These are phyloP conservation scores for Burhinus bistriatus DNA, from an alignment of 2,113 vertebrate species.

Conservation along the genomic window DNA sequence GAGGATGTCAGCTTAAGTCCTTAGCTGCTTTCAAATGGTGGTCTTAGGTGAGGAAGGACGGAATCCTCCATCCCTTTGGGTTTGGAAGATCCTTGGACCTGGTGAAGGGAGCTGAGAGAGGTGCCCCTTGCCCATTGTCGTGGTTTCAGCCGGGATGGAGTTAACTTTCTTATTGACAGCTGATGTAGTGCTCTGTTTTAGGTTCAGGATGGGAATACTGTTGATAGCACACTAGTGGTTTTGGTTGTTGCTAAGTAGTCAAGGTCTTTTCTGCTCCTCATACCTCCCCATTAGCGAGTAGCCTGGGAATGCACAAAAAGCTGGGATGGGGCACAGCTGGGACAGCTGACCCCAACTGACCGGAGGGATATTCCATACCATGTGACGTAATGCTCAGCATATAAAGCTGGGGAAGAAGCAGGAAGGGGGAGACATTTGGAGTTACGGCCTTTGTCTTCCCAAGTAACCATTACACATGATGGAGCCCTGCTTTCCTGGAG, in stretches of 20 bases:
- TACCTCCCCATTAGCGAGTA: background rate
- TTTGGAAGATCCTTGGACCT: background rate
- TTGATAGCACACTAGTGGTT: background rate
- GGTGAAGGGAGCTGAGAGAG: background rate
- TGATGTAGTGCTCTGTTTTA: background rate
- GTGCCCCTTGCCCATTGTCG: background rate
- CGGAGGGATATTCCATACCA: background rate
- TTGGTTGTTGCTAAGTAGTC: background rate
- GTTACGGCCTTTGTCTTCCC: background rate
- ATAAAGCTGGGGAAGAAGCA: background rate
- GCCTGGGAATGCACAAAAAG: background rate
- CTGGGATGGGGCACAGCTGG: background rate
- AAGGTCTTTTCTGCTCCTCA: background rate
- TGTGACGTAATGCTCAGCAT: background rate
- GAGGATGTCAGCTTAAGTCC: background rate
- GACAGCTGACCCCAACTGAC: background rate
- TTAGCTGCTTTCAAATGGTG: background rate
- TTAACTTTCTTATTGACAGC: background rate
- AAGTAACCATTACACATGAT: background rate
- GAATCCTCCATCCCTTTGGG: background rate
- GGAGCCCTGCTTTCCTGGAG: background rate
- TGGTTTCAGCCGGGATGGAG: background rate
- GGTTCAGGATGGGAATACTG: background rate
- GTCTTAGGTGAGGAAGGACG: background rate
- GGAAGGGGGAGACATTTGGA: background rate